Base-by-base conservation (phyloP, 2,113 vertebrate genomes). In the Oryctolagus cuniculus region DNA sequence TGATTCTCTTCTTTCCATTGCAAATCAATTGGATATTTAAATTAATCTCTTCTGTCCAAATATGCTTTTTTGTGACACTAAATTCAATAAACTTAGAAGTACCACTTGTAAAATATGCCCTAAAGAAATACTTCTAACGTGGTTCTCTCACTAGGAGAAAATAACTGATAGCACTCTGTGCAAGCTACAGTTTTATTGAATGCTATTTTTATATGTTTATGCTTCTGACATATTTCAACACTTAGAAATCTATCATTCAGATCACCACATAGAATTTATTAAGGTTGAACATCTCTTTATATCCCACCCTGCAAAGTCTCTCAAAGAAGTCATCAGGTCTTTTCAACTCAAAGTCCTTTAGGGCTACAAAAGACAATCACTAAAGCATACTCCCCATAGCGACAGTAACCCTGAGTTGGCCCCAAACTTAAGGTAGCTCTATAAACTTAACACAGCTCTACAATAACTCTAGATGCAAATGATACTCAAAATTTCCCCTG, bases 21-120 rank as follows among this genome's bases (percentile, higher is more conserved):
- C 88, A 90, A 92, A 82, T 82, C 81, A 95, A 55, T 15, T 69
- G 34, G 55, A 80, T 61, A 81, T 90, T 84, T 75, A 66, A 84
- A 70, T 74, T 85, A 1, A 66, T 83, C 64, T 78, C 10, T 79
- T 82, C 22, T 67, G 53, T 87, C 6, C 21, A 22, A 49, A 66
- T 84, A 89, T 0, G 38, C 15, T 66, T 95, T 63, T 83, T 90
- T 29, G 82, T 51, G 7, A 95, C 84, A 58, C 10, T 74, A 78
- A 19, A 78, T 86, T 90, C 82, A 92, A 92, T 81, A 64, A 95
- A 92, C 93, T 53, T 58, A 93, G 25, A 90, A 70, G 17, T 75
- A 44, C 0, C 11, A 27, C 31, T 79, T 93, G 2, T 86, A 90
- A 80, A 90, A 82, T 19, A 94, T n/a, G 9, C 0, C 53, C 22